Evolutionary conservation across 1,140 invertebrate species (phyloP).

Genomic region (Archivesica marissinica): DNA sequence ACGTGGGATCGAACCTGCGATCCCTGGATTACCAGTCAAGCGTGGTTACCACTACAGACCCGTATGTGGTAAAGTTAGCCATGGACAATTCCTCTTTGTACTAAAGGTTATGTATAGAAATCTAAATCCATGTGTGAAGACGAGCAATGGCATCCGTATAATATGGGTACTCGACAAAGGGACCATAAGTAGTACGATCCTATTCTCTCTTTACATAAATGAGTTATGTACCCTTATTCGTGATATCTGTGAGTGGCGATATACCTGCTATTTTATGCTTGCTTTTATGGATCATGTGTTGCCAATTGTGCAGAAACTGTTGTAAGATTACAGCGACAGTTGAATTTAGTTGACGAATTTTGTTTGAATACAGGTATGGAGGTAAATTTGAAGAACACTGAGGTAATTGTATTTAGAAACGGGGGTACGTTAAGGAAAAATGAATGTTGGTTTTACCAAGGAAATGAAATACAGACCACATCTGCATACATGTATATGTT

Average conservation of each 20-base stretch:
- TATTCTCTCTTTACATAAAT: too few species aligned
- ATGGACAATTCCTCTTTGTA: too few species aligned
- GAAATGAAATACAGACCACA: neutral
- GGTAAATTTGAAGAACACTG: conserved; percentile 21
- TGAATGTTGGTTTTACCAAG: conserved; percentile 15
- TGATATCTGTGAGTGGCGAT: neutral
- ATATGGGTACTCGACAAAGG: neutral
- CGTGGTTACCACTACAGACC: too few species aligned
- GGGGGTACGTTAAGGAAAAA: conserved; percentile 18
- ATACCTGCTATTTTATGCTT: neutral
- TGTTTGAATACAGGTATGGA: conserved; percentile 34
- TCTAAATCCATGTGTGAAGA: neutral
- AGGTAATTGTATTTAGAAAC: conserved; percentile 29
- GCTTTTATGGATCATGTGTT: neutral
- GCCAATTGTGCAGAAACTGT: conserved; percentile 7
- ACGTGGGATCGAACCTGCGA: too few species aligned
- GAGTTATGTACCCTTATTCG: too few species aligned
- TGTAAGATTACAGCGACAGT: neutral
- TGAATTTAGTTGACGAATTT: conserved; percentile 32
- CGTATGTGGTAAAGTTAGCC: too few species aligned
- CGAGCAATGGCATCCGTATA: neutral
- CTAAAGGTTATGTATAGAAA: too few species aligned
- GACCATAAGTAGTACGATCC: neutral
- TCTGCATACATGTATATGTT: too few species aligned
- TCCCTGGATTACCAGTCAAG: too few species aligned